Evolutionary conservation across 2,888 invertebrate genomes (phyloP).

Genomic region (Scotopteryx bipunctaria): DNA sequence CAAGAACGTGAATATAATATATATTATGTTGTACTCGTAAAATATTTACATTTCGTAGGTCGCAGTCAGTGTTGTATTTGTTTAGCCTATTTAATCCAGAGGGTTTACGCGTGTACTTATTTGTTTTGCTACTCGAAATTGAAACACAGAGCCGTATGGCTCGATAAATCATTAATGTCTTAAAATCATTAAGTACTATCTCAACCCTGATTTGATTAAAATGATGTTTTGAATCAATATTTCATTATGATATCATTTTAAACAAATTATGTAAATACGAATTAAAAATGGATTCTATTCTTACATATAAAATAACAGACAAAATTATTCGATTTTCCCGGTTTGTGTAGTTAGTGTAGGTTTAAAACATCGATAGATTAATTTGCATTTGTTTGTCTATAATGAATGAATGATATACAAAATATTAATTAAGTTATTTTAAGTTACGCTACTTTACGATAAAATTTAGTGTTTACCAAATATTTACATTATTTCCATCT

Average conservation of each 20-base stretch:
- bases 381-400: not conserved
- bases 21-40: not conserved
- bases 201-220: not conserved
- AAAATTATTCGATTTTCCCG: not conserved
- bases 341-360: not conserved
- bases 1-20: not conserved
- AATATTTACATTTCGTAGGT: not conserved
- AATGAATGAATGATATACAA: not conserved
- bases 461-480: constrained; percentile 42
- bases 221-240: not conserved
- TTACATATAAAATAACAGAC: not conserved
- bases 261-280: not conserved
- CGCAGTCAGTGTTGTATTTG: not conserved
- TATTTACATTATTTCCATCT: constrained; percentile 42
- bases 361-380: constrained; percentile 3
- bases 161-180: not conserved
- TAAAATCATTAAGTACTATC: not conserved
- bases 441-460: constrained; percentile 26
- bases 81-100: not conserved
- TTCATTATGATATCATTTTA: too few species aligned
- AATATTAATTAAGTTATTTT: constrained; percentile 11
- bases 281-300: not conserved
- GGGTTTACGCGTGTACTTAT: constrained; percentile 2
- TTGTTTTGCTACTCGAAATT: not conserved
- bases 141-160: not conserved